phyloP scores from a whole-genome alignment of 2,888 invertebrate species.

The Apodemia duryi region DNA sequence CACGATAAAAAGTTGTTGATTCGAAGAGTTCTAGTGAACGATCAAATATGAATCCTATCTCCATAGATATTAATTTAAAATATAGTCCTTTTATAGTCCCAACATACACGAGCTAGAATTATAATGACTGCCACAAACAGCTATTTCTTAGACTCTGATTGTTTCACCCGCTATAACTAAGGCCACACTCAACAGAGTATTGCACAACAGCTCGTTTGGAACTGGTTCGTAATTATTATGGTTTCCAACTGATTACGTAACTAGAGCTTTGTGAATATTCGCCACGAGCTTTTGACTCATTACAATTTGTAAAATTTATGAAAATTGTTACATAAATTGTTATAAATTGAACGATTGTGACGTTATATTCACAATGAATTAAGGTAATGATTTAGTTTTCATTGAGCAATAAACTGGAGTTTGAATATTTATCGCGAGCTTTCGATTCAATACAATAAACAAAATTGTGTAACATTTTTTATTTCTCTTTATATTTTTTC shows the following conservation, averaged over 20 bases:
- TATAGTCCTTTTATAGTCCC: too few species aligned
- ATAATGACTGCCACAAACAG: neutral
- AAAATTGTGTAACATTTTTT: too few species aligned
- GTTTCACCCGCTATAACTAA: constrained; percentile 31
- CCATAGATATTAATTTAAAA: too few species aligned
- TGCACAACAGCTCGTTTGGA: constrained; percentile 48
- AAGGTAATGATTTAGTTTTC: neutral
- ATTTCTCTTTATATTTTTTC: too few species aligned
- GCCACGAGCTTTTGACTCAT: constrained; percentile 28
- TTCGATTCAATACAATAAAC: too few species aligned
- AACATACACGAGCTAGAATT: neutral
- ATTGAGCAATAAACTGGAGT: neutral
- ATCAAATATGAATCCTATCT: too few species aligned
- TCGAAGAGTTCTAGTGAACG: too few species aligned
- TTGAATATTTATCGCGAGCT: too few species aligned
- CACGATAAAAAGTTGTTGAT: too few species aligned
- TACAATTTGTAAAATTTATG: constrained; percentile 12
- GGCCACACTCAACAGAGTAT: constrained; percentile 30
- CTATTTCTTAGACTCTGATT: neutral
- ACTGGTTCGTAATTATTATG: constrained; percentile 47
- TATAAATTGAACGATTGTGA: constrained; percentile 16
- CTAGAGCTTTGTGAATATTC: constrained; percentile 33
- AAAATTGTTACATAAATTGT: constrained; percentile 15
- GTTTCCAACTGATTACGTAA: constrained; percentile 46
- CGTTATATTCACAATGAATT: neutral